Base-by-base conservation (phyloP, 2,888 invertebrate genomes). In the Latrodectus elegans region DNA sequence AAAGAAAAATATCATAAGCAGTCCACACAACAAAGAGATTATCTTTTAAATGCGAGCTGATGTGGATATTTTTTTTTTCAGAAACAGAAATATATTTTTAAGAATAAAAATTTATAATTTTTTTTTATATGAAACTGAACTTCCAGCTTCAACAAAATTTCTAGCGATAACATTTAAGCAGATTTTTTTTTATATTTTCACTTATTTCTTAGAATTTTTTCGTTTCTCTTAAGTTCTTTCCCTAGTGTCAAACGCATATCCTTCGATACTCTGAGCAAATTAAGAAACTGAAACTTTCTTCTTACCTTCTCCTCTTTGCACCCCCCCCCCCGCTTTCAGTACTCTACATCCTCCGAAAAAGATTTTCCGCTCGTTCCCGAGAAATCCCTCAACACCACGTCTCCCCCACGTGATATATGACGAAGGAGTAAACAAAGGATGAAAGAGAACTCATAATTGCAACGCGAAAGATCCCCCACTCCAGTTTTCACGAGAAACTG, bases 401-500 rank as follows among this genome's bases (percentile, higher is more conserved):
- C 26, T 8, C 11, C 11, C 12, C 17, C 76, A 51, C 65, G 17
- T 76, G 52, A 76, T 76, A 64, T 76, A 76, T 76, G 76, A 76
- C 76, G 76, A 49, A n/a, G 51, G 14, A 51, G 51, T 65, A 67
- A 76, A 64, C 51, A 76, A 76, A 76, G 76, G 65, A 51, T 76
- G 76, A 67, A 76, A 67, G 76, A 52, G 64, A 76, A 52, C 51
- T 76, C 64, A 65, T 83, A 83, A 83, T 83, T 83, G 83, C 71
- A 14, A 38, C 49, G 60, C 14, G 55, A 74, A 52, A 52, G 74
- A 38, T 60, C 74, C 38, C 60, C 60, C 74, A 26, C 68, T 55
- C 53, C 22, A 38, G 55, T 38, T 38, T 65, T 74, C 49, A 82
- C 65, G 74, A 74, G 67, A 53, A 75, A 74, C 67, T 74, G 80